A percentile compares a stretch with the other conserved stretches of the same genome.
Evolutionary conservation across 1,140 invertebrate genomes (phyloP).

Genomic region (Drosophila sp.): DNA sequence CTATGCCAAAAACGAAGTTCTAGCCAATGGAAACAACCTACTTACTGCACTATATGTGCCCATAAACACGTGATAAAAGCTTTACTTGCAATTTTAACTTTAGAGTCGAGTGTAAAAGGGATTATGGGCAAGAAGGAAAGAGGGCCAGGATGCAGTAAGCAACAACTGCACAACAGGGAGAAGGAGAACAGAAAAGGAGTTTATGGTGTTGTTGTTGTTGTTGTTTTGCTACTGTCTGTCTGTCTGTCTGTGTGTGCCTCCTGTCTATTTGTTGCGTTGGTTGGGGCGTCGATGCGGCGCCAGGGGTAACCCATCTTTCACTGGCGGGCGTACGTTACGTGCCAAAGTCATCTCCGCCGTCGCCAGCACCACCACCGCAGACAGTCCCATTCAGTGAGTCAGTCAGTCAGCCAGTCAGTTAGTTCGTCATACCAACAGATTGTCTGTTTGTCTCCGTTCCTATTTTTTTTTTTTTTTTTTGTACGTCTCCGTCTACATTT

Average conservation of each 20-base stretch:
- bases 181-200: background rate
- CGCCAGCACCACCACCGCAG: constrained; percentile 10
- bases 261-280: constrained; percentile 28
- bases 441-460: constrained; percentile 41
- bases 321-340: constrained; percentile 54
- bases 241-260: constrained; percentile 24
- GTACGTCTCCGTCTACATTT: constrained; percentile 8
- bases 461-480: background rate
- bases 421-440: constrained; percentile 51
- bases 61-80: constrained; percentile 78
- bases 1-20: constrained; percentile 72
- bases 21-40: constrained; percentile 62
- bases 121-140: constrained; percentile 26
- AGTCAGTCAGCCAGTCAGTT: constrained; percentile 38
- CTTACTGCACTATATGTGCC: constrained; percentile 48
- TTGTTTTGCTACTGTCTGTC: background rate
- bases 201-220: background rate
- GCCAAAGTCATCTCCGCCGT: constrained; percentile 34
- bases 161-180: constrained; percentile 20
- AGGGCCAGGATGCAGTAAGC: constrained; percentile 5
- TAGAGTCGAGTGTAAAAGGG: constrained; percentile 42
- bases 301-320: constrained; percentile 58
- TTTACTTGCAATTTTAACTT: constrained; percentile 77
- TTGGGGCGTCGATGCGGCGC: constrained; percentile 50
- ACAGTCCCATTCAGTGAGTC: constrained; percentile 7